Evolutionary conservation across 1,140 invertebrate species (phyloP), one percentile per base, ranked within the genome.

Genomic region (Drosophila lacteicornis): DNA sequence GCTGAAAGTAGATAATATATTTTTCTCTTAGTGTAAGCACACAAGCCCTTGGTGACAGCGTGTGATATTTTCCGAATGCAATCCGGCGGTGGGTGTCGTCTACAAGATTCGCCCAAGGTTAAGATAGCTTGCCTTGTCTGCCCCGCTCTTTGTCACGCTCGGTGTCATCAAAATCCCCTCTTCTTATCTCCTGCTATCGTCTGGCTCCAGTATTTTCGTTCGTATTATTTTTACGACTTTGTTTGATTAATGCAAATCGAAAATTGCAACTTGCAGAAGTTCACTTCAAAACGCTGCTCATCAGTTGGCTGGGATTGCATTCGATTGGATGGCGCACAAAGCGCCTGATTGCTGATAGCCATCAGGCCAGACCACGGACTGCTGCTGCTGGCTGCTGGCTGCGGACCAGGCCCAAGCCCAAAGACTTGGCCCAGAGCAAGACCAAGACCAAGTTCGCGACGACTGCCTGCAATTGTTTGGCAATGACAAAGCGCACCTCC

Each of bases 401-500:
- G 33, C 33, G 33, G 78, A 57, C 42, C 63, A 51, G 49, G 27
- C 56, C 30, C 58, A 73, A 56, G 17, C 56, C 30, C 58, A 73
- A 56, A 19, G 27, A 13, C 27, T 25, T 55, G 51, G 51, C 51
- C 33, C 50, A 19, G 12, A 45, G 74, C 12, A 22, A 58, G 17
- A 42, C 40, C 45, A 58, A 38, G 51, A 71, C 75, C 67, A 75
- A 58, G 82, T 62, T 69, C 57, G 69, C 75, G 65, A 75, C 75
- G 75, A 56, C 74, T 42, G 62, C 43, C 50, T 87, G 84, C 85
- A 90, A 90, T 88, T 88, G 85, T 88, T 88, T 85, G 86, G 86
- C 85, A 90, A 90, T 90, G 85, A 90, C 85, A 90, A 80, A 90
- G 81, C 85, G 85, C 85, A 91, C 85, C 85, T 90, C 85, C 85